Evolutionary conservation across 2,888 invertebrate species (phyloP), one percentile per base, ranked within the genome.

Genomic region (Ormia ochracea): DNA sequence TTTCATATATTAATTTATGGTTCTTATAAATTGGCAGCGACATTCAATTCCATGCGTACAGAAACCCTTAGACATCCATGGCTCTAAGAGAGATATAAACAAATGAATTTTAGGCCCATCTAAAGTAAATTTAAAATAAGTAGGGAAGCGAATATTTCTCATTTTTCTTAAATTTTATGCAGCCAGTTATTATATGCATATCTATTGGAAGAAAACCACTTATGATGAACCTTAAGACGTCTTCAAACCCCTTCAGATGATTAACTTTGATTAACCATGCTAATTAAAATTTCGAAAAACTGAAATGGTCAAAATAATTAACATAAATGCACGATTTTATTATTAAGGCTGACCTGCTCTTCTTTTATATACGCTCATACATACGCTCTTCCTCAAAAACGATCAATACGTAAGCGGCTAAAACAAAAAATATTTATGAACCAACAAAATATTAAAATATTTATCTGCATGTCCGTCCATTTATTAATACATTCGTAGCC

Each of bases 341-440:
- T 72, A 63, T 43, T 63, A 23, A 31, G 56, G 54, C 68, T 74
- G 74, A 74, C 61, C 74, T 61, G 78, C 61, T 78, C 68, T 61
- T 68, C 65, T 61, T 72, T 63, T 26, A n/a, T n/a, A n/a, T n/a
- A n/a, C n/a, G n/a, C n/a, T n/a, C n/a, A n/a, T n/a, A n/a, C 26
- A 4, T 45, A 28, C 52, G 61, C 72, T 66, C 61, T 33, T 78
- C 33, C 61, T 61, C 45, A 73, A 78, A 68, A 45, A 65, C 36
- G 41, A 77, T 65, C 77, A 50, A 50, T 70, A 43, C 31, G 31
- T 41, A 66, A 56, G 33, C 45, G 45, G 17, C 33, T 58, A 43
- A 28, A 76, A 74, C 14, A 66, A 52, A 38, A 56, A 63, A 38
- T 38, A 41, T n/a, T n/a, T 41, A 43, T 73, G 23, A 78, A 73